Percentiles rank a stretch among this genome's conserved stretches.
Conservation (phyloP, 2,113 vertebrate genomes). For the Coracopsis vasa region DNA sequence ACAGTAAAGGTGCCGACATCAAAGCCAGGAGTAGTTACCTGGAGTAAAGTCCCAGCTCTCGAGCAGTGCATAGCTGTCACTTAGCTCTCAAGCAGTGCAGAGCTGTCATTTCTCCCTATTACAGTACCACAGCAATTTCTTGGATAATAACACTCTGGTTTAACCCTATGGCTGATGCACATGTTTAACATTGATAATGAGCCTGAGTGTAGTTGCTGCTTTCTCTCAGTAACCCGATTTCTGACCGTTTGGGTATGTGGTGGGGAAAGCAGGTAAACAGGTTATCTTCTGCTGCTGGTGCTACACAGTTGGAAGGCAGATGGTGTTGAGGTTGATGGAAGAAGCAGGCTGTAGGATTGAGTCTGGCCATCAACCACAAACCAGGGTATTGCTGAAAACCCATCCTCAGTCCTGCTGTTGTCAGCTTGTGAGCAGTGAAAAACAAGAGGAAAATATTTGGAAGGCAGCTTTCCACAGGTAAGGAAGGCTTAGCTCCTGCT, state of each 20-base stretch:
- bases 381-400: neutral
- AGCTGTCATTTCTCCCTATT: neutral
- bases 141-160: neutral
- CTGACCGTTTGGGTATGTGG: neutral
- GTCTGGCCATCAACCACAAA: neutral
- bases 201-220: neutral
- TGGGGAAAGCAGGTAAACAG: neutral
- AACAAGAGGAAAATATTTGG: neutral
- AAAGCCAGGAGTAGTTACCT: neutral
- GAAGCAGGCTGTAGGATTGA: neutral
- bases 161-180: neutral
- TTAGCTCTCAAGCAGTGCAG: neutral
- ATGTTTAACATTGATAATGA: neutral
- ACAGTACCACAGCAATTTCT: neutral
- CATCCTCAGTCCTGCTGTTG: neutral
- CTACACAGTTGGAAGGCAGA: neutral
- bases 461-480: accelerated
- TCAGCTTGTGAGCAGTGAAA: neutral
- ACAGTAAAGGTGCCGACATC: neutral
- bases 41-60: neutral
- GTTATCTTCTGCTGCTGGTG: neutral
- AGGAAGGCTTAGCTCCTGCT: neutral
- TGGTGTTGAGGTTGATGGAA: neutral
- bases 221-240: neutral
- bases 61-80: neutral